Evolutionary conservation across 2,888 invertebrate genomes (phyloP).

Genomic region (Ectropis crepuscularia): DNA sequence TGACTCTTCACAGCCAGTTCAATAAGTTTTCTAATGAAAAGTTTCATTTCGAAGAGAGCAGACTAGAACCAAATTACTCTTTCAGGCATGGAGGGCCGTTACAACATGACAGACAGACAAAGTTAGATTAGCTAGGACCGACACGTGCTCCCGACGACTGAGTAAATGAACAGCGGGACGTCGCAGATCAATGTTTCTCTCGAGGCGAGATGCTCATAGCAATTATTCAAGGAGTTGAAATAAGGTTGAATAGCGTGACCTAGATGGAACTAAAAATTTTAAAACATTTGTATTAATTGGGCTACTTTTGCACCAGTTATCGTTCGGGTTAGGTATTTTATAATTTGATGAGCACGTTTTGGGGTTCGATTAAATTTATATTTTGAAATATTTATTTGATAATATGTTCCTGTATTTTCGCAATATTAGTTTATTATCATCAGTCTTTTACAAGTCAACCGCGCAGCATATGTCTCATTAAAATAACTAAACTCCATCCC

Average conservation of each 20-base stretch:
- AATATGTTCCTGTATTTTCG: too few relatives aligned
- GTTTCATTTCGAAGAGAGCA: constrained; percentile 19
- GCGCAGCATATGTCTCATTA: too few relatives aligned
- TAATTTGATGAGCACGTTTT: too few relatives aligned
- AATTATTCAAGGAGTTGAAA: constrained; percentile 45
- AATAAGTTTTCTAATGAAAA: constrained; percentile 23
- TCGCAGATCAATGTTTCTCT: constrained; percentile 19
- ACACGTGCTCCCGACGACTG: constrained; percentile 46
- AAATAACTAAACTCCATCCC: too few relatives aligned
- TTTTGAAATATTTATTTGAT: too few relatives aligned
- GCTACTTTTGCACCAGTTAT: too few relatives aligned
- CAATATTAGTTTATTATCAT: too few relatives aligned
- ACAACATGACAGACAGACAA: constrained; percentile 43
- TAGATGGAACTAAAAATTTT: background rate
- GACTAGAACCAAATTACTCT: constrained; percentile 31
- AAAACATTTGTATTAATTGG: too few relatives aligned
- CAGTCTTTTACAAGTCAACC: too few relatives aligned
- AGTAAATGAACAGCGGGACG: constrained; percentile 48
- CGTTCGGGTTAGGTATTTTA: too few relatives aligned
- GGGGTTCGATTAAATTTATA: too few relatives aligned
- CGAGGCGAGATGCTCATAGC: constrained; percentile 8
- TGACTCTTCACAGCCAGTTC: constrained; percentile 2
- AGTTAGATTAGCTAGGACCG: constrained; percentile 55
- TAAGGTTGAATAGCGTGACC: background rate
- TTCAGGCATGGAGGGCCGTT: constrained; percentile 26